Evolutionary conservation across 2,888 invertebrate species (phyloP).

Genomic region (Tetanocera ferruginea): DNA sequence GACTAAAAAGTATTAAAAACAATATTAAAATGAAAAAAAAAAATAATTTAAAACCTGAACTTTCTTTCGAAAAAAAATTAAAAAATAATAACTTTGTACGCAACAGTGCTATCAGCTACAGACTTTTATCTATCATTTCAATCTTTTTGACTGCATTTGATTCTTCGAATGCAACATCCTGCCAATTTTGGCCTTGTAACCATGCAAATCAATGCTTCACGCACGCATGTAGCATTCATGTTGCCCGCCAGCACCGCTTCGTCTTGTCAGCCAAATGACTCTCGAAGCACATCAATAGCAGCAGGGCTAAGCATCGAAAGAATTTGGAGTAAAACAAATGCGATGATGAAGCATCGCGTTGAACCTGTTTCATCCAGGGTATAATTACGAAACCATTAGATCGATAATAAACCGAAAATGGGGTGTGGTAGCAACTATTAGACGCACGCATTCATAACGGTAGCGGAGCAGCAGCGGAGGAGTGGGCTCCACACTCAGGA

Average conservation of each 20-base stretch:
- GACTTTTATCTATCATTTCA: constrained; percentile 56
- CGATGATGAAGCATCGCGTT: constrained; percentile 47
- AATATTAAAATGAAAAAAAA: too few relatives aligned
- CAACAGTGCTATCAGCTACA: constrained; percentile 58
- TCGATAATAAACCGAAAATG: constrained; percentile 49
- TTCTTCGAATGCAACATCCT: constrained; percentile 32
- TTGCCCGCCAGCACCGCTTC: constrained; percentile 2
- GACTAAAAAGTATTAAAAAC: too few relatives aligned
- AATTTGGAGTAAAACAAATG: background rate
- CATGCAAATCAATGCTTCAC: constrained; percentile 36
- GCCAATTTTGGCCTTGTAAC: constrained; percentile 8
- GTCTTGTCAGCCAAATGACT: constrained; percentile 38
- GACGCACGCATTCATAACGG: constrained; percentile 7
- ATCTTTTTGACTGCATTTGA: background rate
- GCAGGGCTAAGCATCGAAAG: background rate
- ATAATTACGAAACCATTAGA: constrained; percentile 66
- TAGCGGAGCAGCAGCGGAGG: background rate
- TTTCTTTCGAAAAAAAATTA: too few relatives aligned
- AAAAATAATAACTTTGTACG: too few relatives aligned
- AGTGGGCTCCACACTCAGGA: background rate
- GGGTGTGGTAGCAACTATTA: constrained; percentile 32
- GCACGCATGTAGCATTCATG: background rate
- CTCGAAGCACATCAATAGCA: background rate
- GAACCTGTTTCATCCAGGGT: constrained; percentile 44
- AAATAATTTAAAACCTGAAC: too few relatives aligned